Evolutionary conservation across 2,888 invertebrate species (phyloP).

Genomic region (Tanypteryx hageni): DNA sequence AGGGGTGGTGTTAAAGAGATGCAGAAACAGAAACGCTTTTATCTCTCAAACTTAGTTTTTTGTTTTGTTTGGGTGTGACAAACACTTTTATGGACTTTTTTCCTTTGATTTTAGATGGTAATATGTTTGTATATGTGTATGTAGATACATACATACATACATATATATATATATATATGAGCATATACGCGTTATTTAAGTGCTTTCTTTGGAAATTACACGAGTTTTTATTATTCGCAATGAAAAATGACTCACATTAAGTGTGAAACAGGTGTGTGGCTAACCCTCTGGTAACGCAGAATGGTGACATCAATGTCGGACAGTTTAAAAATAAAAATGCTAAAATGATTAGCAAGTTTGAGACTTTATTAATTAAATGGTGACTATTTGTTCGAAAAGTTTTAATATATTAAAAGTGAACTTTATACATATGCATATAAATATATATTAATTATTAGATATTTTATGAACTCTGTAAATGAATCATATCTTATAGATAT

Average conservation of each 20-base stretch:
- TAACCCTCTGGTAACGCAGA: not conserved
- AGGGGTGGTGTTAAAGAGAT: too few relatives aligned
- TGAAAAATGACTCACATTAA: not conserved
- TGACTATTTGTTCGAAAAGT: conserved; percentile 46
- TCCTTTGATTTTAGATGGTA: too few relatives aligned
- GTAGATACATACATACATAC: too few relatives aligned
- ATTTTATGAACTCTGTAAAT: conserved; percentile 53
- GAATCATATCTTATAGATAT: conserved; percentile 31
- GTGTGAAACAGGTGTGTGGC: not conserved
- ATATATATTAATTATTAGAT: conserved; percentile 55
- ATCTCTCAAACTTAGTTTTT: too few relatives aligned
- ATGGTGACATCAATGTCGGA: not conserved
- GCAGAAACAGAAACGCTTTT: too few relatives aligned
- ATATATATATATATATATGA: not conserved
- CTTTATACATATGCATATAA: conserved; percentile 41
- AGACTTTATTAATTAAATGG: conserved; percentile 8
- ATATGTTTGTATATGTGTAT: too few relatives aligned
- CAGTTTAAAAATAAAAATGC: not conserved
- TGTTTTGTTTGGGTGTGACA: too few relatives aligned
- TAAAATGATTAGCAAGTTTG: conserved; percentile 1
- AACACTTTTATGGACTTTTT: too few relatives aligned
- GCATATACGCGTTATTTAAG: not conserved
- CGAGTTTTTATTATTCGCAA: not conserved
- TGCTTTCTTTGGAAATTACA: conserved; percentile 36
- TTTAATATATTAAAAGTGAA: conserved; percentile 62